Conservation (phyloP, 2,888 invertebrate species). For the Pristionchus fissidentatus region DNA sequence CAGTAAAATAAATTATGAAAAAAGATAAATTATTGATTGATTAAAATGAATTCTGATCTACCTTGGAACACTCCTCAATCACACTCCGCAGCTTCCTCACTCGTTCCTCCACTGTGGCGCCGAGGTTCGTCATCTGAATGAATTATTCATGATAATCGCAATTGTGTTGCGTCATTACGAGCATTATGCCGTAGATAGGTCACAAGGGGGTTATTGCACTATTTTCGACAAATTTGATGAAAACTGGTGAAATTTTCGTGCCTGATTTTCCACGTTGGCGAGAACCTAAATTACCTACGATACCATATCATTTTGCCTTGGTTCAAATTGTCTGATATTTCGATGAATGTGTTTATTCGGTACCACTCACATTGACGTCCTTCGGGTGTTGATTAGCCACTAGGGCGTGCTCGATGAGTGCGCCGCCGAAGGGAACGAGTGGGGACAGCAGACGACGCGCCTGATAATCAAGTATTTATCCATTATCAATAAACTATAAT, state of each 20-base stretch:
- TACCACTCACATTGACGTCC: constrained; percentile 65
- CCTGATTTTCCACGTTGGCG: no score
- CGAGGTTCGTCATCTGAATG: constrained; percentile 44
- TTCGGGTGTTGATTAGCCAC: constrained; percentile 82
- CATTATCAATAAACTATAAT: not conserved
- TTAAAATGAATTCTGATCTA: not conserved
- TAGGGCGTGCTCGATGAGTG: constrained; percentile 92
- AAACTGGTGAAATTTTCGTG: no score
- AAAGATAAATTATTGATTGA: not conserved
- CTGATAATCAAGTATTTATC: constrained; percentile 3
- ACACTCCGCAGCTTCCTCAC: constrained; percentile 81
- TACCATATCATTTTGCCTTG: not conserved
- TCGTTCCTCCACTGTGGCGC: constrained; percentile 22
- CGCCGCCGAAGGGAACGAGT: constrained; percentile 85
- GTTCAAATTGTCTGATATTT: not conserved
- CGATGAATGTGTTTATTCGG: not conserved
- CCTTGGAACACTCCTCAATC: constrained; percentile 82
- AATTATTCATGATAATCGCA: no score
- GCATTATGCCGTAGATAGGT: no score
- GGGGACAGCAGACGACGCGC: constrained; percentile 61
- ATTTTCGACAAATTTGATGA: no score
- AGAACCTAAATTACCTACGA: no score
- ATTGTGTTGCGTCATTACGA: no score
- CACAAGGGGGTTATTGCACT: no score
- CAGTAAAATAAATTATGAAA: no score